A percentile compares a stretch with the other conserved stretches of the same genome.
Conservation (phyloP, 1,140 invertebrate genomes). For the Drosophila erecta region DNA sequence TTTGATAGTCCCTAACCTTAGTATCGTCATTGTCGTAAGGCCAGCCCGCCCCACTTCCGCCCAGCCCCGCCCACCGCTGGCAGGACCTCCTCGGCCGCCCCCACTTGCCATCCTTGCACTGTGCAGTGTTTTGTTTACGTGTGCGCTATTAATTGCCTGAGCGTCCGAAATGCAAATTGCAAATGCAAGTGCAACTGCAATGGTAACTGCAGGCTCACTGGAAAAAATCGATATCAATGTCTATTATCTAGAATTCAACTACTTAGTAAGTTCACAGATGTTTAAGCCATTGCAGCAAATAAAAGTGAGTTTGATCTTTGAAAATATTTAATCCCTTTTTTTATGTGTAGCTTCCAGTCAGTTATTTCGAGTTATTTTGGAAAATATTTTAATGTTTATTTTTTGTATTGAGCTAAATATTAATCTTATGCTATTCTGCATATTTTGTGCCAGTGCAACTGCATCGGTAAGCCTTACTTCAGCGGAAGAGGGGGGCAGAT, state of each 20-base stretch:
- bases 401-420: neutral
- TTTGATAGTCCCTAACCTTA: conserved; percentile 71
- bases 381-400: too few relatives aligned
- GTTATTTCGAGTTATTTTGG: too few relatives aligned
- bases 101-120: neutral
- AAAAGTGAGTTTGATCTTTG: too few relatives aligned
- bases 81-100: conserved; percentile 3
- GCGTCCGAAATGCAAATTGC: conserved; percentile 78
- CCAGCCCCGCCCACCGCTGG: neutral
- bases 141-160: conserved; percentile 79
- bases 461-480: conserved; percentile 33
- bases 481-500: conserved; percentile 14
- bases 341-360: too few relatives aligned
- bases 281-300: too few relatives aligned
- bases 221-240: neutral
- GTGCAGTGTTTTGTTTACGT: conserved; percentile 76
- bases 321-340: too few relatives aligned
- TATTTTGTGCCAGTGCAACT: conserved; percentile 1
- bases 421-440: neutral
- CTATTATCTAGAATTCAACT: too few relatives aligned
- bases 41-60: neutral
- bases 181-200: conserved; percentile 78
- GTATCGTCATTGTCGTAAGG: conserved; percentile 66
- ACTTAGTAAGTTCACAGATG: too few relatives aligned
- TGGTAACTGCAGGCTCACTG: conserved; percentile 43